Conservation (phyloP, 1,140 invertebrate genomes). For the Zophobas atratus region DNA sequence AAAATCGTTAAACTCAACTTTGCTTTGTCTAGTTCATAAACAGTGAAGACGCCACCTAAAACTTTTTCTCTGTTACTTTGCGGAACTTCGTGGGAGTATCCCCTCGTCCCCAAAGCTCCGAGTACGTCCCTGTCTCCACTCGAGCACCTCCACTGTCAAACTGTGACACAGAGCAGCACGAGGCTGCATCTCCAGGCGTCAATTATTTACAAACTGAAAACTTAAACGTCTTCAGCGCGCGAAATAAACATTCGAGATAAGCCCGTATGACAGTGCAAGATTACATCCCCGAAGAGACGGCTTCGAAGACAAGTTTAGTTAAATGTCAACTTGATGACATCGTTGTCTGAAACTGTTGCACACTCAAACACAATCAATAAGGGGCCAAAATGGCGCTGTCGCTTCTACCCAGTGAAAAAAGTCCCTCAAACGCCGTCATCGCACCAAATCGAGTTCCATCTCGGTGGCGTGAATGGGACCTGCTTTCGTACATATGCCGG, state of each 20-base stretch:
- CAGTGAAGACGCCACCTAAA: too few relatives aligned
- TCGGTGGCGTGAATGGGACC: constrained; percentile 3
- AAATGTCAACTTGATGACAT: constrained; percentile 21
- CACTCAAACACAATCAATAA: constrained; percentile 24
- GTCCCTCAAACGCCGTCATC: constrained; percentile 11
- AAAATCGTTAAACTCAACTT: too few relatives aligned
- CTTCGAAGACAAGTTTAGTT: constrained; percentile 36
- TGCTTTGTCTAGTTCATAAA: too few relatives aligned
- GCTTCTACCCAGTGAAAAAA: neutral
- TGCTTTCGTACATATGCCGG: constrained; percentile 7
- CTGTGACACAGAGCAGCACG: too few relatives aligned
- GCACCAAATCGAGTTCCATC: constrained; percentile 11
- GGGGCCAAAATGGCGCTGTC: constrained; percentile 18
- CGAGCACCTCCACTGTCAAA: too few relatives aligned
- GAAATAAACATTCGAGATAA: constrained; percentile 31
- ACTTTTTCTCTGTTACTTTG: neutral
- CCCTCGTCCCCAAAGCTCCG: too few relatives aligned
- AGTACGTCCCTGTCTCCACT: too few relatives aligned
- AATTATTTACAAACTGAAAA: constrained; percentile 37
- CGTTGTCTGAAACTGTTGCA: constrained; percentile 31
- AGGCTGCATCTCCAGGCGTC: constrained; percentile 8
- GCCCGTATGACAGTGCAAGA: constrained; percentile 30
- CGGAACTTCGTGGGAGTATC: neutral
- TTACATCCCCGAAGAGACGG: constrained; percentile 20
- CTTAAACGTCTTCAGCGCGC: constrained; percentile 22